These are phyloP conservation scores for Proteles cristata DNA, from an alignment of 2,113 vertebrate genomes.

Conservation along the genomic window DNA sequence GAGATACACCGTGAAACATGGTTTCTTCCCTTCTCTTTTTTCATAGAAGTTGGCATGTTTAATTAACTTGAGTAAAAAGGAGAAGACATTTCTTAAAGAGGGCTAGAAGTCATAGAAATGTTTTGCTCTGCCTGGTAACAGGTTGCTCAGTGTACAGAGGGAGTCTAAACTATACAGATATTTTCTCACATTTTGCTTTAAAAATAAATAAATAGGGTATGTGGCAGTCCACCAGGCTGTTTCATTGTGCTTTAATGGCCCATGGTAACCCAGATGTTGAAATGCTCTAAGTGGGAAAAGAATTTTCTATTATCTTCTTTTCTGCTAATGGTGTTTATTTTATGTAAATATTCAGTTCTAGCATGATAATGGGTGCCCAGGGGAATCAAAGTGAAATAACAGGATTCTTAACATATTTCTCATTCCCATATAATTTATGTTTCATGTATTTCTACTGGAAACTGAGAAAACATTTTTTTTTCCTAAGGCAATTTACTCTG, in stretches of 20 bases:
- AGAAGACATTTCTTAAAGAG: not conserved
- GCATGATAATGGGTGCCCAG: not conserved
- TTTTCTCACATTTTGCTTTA: not conserved
- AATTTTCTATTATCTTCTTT: conserved; percentile 48
- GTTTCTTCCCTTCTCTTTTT: not conserved
- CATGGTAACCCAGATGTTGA: not conserved
- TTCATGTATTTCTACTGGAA: conserved; percentile 23
- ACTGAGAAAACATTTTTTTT: not conserved
- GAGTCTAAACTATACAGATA: not conserved
- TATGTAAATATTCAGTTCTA: conserved; percentile 35
- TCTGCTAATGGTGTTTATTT: conserved; percentile 6
- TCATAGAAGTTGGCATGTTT: not conserved
- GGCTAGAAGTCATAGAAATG: not conserved
- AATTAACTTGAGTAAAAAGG: not conserved
- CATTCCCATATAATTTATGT: not conserved
- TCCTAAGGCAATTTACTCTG: not conserved
- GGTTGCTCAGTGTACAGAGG: not conserved
- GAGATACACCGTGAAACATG: not conserved
- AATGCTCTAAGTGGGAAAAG: not conserved
- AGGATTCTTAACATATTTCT: not conserved
- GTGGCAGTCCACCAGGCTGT: not conserved
- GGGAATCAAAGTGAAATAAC: not conserved
- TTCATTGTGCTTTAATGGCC: not conserved
- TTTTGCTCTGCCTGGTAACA: conserved; percentile 10
- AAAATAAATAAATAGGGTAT: not conserved